Percentiles rank a stretch among this genome's conserved stretches.
Conservation (phyloP, 2,113 vertebrate species). For the Stegastes partitus region DNA sequence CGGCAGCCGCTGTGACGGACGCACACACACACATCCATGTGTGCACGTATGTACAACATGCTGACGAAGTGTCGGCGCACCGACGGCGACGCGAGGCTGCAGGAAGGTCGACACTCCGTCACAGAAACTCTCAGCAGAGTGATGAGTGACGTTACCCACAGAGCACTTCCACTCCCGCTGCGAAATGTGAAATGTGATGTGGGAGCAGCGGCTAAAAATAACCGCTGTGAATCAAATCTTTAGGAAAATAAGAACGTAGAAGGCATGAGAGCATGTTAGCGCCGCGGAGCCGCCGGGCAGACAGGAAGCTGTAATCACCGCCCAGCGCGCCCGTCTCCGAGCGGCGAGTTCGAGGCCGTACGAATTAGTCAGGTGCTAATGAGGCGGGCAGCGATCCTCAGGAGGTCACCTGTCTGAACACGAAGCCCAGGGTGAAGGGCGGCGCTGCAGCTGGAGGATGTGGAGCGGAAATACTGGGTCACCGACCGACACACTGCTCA, state of each 20-base stretch:
- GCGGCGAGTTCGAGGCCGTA: not conserved
- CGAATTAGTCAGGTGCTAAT: conserved; percentile 40
- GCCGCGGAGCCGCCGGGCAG: not conserved
- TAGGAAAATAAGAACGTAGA: no score
- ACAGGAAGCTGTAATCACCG: conserved; percentile 3
- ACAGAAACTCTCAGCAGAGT: no score
- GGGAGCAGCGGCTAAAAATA: conserved; percentile 35
- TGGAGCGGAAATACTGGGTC: no score
- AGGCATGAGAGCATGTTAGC: not conserved
- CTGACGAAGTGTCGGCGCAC: not conserved
- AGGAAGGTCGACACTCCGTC: conserved; percentile 7
- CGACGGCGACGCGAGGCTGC: not conserved
- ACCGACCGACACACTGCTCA: no score
- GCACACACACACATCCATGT: not conserved
- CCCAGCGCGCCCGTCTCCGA: not conserved
- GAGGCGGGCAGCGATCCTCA: conserved; percentile 11
- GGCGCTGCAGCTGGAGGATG: not conserved
- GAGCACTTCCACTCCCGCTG: not conserved
- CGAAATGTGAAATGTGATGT: conserved; percentile 13
- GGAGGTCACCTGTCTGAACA: conserved; percentile 19
- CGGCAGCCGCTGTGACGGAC: not conserved
- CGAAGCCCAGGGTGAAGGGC: not conserved
- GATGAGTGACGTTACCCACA: conserved; percentile 1
- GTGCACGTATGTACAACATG: no score
- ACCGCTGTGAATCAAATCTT: not conserved